Evolutionary conservation across 2,888 invertebrate genomes (phyloP).

Genomic region (Eutolmus rufibarbis): DNA sequence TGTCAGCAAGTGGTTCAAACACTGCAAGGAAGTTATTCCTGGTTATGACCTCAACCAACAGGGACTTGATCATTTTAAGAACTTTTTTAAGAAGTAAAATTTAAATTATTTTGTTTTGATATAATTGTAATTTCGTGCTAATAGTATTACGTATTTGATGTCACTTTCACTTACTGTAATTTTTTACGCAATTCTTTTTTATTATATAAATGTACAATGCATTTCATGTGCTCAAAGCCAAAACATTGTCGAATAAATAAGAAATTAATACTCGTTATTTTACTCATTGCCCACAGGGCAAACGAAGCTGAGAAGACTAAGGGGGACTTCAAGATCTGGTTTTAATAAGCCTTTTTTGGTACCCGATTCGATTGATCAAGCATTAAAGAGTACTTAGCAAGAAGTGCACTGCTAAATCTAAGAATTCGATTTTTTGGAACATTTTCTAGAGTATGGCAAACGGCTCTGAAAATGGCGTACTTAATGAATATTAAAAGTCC

Average conservation of each 20-base stretch:
- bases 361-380: no score
- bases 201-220: not conserved
- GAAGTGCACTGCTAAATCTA: no score
- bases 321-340: no score
- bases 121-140: slow-evolving; percentile 6
- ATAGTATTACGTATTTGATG: slow-evolving; percentile 15
- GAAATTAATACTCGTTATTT: not conserved
- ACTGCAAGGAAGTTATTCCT: slow-evolving; percentile 67
- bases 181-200: not conserved
- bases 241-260: not conserved
- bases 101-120: not conserved
- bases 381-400: no score
- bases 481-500: no score
- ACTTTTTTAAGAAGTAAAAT: slow-evolving; percentile 52
- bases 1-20: slow-evolving; percentile 70
- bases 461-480: no score
- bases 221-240: not conserved
- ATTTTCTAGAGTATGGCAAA: no score
- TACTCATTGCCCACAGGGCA: not conserved
- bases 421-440: no score
- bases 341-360: no score
- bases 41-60: slow-evolving; percentile 70
- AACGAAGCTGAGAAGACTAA: not conserved
- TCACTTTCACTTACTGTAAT: not conserved
- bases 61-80: slow-evolving; percentile 67